Evolutionary conservation across 2,888 invertebrate genomes (phyloP).

Genomic region (Zhuqinia jingwanae): DNA sequence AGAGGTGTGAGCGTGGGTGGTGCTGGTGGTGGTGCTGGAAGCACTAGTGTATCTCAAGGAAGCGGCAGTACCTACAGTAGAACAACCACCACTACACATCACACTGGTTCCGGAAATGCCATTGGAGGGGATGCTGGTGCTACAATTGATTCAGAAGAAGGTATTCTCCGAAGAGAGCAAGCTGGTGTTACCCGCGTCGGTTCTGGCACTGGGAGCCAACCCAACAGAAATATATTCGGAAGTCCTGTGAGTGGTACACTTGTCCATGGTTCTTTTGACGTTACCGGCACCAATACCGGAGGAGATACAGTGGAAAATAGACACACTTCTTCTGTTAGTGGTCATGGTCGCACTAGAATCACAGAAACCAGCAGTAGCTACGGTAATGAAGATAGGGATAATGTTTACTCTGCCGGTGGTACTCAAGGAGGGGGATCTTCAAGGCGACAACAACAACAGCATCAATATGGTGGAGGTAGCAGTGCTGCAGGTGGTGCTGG

Average conservation of each 20-base stretch:
- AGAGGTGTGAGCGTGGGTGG: background rate
- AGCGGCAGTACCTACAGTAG: slow-evolving; percentile 19
- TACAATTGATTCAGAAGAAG: slow-evolving; percentile 70
- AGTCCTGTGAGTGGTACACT: slow-evolving; percentile 8
- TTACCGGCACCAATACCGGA: background rate
- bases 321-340: background rate
- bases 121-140: slow-evolving; percentile 52
- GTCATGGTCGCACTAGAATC: background rate
- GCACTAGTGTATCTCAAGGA: background rate
- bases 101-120: slow-evolving; percentile 28
- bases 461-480: background rate
- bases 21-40: background rate
- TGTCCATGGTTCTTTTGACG: slow-evolving; percentile 16
- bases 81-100: slow-evolving; percentile 5
- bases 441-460: too few species aligned
- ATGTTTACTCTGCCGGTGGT: slow-evolving; percentile 17
- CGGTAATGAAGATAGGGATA: slow-evolving; percentile 47
- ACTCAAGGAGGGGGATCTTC: too few species aligned
- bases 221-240: slow-evolving; percentile 14
- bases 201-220: slow-evolving; percentile 3
- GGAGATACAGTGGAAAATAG: background rate
- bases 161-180: slow-evolving; percentile 51
- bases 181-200: slow-evolving; percentile 32
- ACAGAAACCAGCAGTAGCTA: background rate
- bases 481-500: background rate